Conservation (phyloP, 1,140 invertebrate genomes). For the Penaeus vannamei region DNA sequence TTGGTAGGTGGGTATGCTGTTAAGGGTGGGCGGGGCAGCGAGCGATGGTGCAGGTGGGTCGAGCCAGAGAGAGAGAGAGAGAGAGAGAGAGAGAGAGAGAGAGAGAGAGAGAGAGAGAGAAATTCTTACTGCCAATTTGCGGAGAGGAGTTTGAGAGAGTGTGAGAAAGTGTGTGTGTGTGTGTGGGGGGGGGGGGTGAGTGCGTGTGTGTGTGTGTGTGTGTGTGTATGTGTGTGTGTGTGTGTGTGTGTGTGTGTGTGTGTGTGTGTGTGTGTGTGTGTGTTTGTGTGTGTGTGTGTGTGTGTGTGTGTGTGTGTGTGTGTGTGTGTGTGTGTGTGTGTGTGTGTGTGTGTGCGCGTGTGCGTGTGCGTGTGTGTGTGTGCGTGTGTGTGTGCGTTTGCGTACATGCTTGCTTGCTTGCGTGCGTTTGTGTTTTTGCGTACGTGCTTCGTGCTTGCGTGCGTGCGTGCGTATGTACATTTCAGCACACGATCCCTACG, state of each 20-base stretch:
- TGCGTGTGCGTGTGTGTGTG: conserved; percentile 4
- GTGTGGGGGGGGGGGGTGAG: not conserved
- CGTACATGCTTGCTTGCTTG: too few relatives aligned
- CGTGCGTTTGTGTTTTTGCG: too few relatives aligned
- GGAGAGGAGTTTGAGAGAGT: not conserved
- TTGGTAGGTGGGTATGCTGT: too few relatives aligned
- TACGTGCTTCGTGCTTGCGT: not conserved
- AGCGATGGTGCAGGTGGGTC: too few relatives aligned
- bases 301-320: conserved; percentile 11
- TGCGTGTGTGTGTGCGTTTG: not conserved
- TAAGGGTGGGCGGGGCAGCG: too few relatives aligned
- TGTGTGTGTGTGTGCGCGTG: not conserved
- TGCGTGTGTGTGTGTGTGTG: not conserved
- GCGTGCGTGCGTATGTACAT: too few relatives aligned
- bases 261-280: conserved; percentile 10
- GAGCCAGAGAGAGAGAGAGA: too few relatives aligned
- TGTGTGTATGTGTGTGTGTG: conserved; percentile 1
- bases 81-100: too few relatives aligned
- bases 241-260: not conserved
- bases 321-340: not conserved
- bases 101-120: too few relatives aligned
- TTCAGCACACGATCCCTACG: too few relatives aligned
- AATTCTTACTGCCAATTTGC: too few relatives aligned
- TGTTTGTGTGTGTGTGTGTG: conserved; percentile 3
- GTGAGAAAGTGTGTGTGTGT: not conserved